These are phyloP conservation scores for Brachyopa scutellaris DNA, from an alignment of 2,888 invertebrate species.

Conservation along the genomic window DNA sequence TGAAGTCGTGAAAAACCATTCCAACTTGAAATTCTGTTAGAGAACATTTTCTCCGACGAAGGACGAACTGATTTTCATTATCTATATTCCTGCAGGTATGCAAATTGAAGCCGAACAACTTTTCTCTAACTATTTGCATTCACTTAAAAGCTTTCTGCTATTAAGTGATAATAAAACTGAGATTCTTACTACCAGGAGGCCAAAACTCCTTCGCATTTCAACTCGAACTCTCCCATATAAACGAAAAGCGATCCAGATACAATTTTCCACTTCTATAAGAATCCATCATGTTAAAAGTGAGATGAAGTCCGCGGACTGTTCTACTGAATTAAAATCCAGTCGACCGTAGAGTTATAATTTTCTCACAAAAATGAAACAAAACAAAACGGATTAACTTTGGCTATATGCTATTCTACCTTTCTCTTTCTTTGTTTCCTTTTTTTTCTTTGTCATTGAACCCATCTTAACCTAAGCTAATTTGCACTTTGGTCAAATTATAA, in stretches of 20 bases:
- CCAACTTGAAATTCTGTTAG: not conserved
- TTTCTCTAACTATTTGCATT: constrained; percentile 53
- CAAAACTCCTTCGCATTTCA: not conserved
- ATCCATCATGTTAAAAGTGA: too few relatives aligned
- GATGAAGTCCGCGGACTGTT: too few relatives aligned
- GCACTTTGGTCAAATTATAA: constrained; percentile 19
- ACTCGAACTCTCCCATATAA: constrained; percentile 25
- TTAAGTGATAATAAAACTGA: constrained; percentile 51
- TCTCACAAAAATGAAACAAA: too few relatives aligned
- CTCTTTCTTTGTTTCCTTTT: not conserved
- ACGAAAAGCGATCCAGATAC: constrained; percentile 58
- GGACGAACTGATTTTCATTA: constrained; percentile 26
- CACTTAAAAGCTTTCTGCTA: constrained; percentile 52
- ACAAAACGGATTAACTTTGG: constrained; percentile 17
- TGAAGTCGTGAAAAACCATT: not conserved
- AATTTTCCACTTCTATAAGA: constrained; percentile 64
- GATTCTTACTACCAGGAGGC: constrained; percentile 31
- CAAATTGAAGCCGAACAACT: constrained; percentile 36
- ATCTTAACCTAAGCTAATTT: constrained; percentile 2
- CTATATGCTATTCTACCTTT: not conserved
- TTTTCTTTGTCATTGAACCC: too few relatives aligned
- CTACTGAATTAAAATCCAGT: not conserved
- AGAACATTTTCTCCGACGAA: constrained; percentile 7
- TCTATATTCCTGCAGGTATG: constrained; percentile 49
- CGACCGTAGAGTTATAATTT: not conserved